These are phyloP conservation scores for Mionectes macconnelli DNA, from an alignment of 2,113 vertebrate species.

Conservation along the genomic window DNA sequence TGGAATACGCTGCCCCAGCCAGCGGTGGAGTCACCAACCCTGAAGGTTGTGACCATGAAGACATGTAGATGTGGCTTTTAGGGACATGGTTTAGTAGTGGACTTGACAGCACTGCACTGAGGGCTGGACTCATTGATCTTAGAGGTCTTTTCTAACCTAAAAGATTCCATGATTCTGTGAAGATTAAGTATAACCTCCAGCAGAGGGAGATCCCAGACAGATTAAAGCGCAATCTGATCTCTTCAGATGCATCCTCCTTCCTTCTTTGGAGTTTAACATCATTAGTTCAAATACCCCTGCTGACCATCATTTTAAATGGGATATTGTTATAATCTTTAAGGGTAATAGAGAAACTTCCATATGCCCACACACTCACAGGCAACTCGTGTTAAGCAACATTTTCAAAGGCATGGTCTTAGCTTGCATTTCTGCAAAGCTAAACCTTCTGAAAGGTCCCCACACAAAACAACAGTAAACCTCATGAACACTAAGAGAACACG, in stretches of 20 bases:
- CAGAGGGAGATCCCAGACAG: neutral
- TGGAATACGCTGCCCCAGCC: neutral
- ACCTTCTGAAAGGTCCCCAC: neutral
- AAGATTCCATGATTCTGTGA: neutral
- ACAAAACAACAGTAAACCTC: neutral
- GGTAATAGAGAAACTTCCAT: neutral
- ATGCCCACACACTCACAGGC: neutral
- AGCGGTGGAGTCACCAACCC: neutral
- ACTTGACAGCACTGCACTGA: neutral
- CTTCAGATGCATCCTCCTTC: neutral
- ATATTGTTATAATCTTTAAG: neutral
- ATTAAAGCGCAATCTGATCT: neutral
- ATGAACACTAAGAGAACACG: neutral
- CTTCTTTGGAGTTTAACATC: neutral
- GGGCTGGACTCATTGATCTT: neutral
- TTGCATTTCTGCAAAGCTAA: neutral
- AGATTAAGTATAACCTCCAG: neutral
- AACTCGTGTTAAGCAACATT: neutral
- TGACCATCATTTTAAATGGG: neutral
- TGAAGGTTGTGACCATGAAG: neutral
- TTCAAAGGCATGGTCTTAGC: neutral
- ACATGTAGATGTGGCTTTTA: neutral
- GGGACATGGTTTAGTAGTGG: neutral
- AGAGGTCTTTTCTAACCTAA: neutral
- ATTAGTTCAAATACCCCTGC: neutral